Conservation (phyloP, 2,113 vertebrate genomes). For the Apus apus region DNA sequence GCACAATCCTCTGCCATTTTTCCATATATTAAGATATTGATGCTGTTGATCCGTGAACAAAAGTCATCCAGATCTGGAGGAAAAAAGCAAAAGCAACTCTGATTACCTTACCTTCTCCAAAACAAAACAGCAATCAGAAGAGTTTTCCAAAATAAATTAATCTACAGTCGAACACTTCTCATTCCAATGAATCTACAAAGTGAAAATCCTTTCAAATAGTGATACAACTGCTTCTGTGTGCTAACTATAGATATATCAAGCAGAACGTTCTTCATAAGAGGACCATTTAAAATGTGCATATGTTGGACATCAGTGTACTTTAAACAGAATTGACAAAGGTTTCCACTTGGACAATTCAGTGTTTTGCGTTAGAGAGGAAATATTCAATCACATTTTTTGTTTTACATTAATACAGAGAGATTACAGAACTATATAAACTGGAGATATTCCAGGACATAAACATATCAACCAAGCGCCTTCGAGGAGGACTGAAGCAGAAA, state of each 20-base stretch:
- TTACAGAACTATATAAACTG: not conserved
- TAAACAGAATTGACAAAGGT: not conserved
- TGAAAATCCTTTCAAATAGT: not conserved
- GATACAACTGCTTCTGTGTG: not conserved
- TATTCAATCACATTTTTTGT: not conserved
- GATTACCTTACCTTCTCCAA: not conserved
- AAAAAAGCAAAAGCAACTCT: not conserved
- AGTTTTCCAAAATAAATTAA: not conserved
- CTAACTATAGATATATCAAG: not conserved
- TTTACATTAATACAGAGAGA: not conserved
- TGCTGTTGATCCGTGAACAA: not conserved
- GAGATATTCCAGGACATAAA: not conserved
- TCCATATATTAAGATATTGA: conserved; percentile 72
- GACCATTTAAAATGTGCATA: not conserved
- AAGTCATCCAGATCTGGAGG: conserved; percentile 40
- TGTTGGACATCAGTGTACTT: rapidly evolving
- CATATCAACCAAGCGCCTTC: not conserved
- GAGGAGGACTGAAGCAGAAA: not conserved
- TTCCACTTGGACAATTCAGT: not conserved
- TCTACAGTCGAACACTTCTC: not conserved
- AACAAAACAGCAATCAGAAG: not conserved
- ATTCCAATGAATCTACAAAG: not conserved
- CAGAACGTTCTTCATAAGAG: not conserved
- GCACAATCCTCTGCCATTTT: conserved; percentile 72
- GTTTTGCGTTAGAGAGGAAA: not conserved